phyloP scores from a whole-genome alignment of 2,888 invertebrate species.

The Melanostoma mellinum region DNA sequence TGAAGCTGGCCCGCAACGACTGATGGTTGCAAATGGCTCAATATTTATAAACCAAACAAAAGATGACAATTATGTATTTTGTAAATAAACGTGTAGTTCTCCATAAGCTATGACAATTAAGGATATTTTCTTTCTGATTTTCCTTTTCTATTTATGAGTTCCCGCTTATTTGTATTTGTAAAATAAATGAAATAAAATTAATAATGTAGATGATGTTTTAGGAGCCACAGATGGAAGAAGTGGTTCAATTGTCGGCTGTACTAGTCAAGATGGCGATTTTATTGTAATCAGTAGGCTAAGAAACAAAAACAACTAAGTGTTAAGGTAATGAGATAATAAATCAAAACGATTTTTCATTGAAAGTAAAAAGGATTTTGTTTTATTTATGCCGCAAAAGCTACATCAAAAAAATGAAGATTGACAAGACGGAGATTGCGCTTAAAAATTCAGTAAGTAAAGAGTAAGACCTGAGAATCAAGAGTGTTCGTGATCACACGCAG shows the following conservation, averaged over 20 bases:
- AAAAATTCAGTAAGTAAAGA: no score
- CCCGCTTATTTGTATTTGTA: conserved; percentile 2
- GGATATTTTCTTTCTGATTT: conserved; percentile 13
- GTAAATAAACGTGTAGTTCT: conserved; percentile 41
- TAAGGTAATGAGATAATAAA: conserved; percentile 65
- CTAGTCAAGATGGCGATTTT: conserved; percentile 14
- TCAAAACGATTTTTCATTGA: conserved; percentile 68
- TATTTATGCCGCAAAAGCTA: background rate
- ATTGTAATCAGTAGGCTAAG: conserved; percentile 47
- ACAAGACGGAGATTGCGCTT: no score
- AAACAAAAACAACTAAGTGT: conserved; percentile 34
- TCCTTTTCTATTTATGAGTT: background rate
- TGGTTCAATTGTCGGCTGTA: conserved; percentile 19
- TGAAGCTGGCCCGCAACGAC: conserved; percentile 87
- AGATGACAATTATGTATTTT: conserved; percentile 20
- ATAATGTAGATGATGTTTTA: background rate
- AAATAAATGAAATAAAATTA: background rate
- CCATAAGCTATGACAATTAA: conserved; percentile 31
- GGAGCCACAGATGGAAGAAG: background rate
- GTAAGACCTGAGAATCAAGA: no score
- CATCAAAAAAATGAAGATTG: no score
- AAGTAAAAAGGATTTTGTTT: conserved; percentile 34
- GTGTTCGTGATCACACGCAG: no score
- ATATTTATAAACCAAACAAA: conserved; percentile 50
- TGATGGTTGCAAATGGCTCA: conserved; percentile 77